Percentiles rank a stretch among this genome's conserved stretches.
Evolutionary conservation across 2,888 invertebrate genomes (phyloP).

Genomic region (Anaspis maculata): DNA sequence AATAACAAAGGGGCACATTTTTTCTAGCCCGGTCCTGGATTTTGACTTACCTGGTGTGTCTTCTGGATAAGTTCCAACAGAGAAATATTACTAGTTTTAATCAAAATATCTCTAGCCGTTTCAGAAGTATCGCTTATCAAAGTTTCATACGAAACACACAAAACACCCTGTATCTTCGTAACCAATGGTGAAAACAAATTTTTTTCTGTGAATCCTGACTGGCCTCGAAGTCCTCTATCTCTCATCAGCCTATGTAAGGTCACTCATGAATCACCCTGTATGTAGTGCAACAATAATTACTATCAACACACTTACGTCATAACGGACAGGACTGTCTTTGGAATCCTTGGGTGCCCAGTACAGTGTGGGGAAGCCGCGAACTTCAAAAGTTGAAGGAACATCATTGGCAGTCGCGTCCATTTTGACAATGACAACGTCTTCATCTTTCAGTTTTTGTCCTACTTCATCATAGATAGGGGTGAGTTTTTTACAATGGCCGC

Average conservation of each 20-base stretch:
- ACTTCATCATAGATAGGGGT: constrained; percentile 91
- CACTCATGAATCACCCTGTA: neutral
- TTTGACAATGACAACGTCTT: constrained; percentile 88
- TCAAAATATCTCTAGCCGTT: neutral
- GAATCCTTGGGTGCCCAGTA: constrained; percentile 87
- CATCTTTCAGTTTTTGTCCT: constrained; percentile 70
- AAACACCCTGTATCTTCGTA: too few relatives aligned
- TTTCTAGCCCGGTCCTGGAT: too few relatives aligned
- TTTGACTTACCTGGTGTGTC: too few relatives aligned
- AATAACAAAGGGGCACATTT: too few relatives aligned
- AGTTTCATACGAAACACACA: too few relatives aligned
- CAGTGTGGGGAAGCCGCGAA: constrained; percentile 95
- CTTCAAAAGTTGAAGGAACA: constrained; percentile 84
- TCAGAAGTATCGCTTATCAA: too few relatives aligned
- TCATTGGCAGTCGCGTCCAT: constrained; percentile 99
- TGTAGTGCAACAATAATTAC: neutral
- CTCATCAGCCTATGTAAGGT: too few relatives aligned
- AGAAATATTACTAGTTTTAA: neutral
- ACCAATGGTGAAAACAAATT: too few relatives aligned
- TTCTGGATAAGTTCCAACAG: too few relatives aligned
- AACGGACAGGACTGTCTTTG: constrained; percentile 70
- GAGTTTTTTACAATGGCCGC: constrained; percentile 96
- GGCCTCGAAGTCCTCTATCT: too few relatives aligned
- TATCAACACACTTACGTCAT: constrained; percentile 56
- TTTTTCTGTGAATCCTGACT: too few relatives aligned